Evolutionary conservation across 1,140 invertebrate species (phyloP), one percentile per base, ranked within the genome.

Genomic region (Sycobia sp.): DNA sequence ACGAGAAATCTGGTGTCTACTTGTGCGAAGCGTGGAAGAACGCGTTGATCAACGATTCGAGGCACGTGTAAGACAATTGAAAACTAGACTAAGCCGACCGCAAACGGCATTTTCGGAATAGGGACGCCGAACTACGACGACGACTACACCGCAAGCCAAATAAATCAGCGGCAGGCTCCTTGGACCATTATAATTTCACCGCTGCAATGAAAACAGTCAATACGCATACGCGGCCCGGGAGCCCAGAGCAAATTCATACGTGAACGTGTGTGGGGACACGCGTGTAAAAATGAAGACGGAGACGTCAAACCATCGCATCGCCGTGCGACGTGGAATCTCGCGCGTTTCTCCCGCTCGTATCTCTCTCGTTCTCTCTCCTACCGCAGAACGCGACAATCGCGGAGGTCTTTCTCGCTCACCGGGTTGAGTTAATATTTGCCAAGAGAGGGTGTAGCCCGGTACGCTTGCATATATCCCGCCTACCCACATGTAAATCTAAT

Each of bases 401-500:
- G n/a, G n/a, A n/a, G n/a, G n/a, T n/a, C n/a, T n/a, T n/a, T n/a
- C 39, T 25, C 25, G 23, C 16, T 22, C 38, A 4, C 36, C 13
- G 25, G 18, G 49, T 62, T 63, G 20, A 13, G 62, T 62, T 64
- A 72, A 72, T 70, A 72, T 72, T 72, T 72, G 41, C 58, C 16
- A 46, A 71, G 54, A n/a, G n/a, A n/a, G 51, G 53, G 36, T 60
- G 43, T 34, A 51, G 49, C 16, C 34, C 38, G 60, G 43, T 29
- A 49, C 23, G 32, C 53, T 34, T 43, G 54, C 20, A 39, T 60
- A 39, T 46, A 60, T 25, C 43, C 55, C 44, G n/a, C 54, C 64
- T 62, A 67, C 64, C 66, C 71, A 73, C 66, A 73, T 73, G 71
- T 73, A 73, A 73, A 73, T 73, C 71, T 70, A 73, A 73, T 73